phyloP scores from a whole-genome alignment of 1,140 invertebrate genomes.

The Lordiphosa stackelbergi region DNA sequence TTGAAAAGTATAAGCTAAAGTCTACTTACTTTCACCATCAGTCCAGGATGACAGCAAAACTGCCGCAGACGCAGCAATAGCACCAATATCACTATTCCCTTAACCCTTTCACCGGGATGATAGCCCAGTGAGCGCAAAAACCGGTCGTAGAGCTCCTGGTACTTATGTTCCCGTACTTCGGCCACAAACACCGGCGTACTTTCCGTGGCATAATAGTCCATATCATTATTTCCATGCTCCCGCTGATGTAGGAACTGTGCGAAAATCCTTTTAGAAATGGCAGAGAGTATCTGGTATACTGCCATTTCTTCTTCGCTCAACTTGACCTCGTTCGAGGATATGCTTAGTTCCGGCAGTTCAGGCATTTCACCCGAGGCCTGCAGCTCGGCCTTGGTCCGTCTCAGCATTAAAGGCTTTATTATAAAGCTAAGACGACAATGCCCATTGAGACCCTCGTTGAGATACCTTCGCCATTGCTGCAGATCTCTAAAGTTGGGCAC shows the following conservation, averaged over 20 bases:
- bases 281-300: conserved; percentile 44
- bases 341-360: conserved; percentile 13
- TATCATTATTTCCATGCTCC: conserved; percentile 31
- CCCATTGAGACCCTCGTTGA: conserved; percentile 19
- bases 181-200: conserved; percentile 26
- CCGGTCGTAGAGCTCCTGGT: conserved; percentile 26
- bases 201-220: conserved; percentile 30
- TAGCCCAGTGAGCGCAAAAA: conserved; percentile 40
- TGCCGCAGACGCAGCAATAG: conserved; percentile 45
- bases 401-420: conserved; percentile 43
- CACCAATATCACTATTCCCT: conserved; percentile 45
- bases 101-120: conserved; percentile 19
- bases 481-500: conserved; percentile 41
- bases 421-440: conserved; percentile 30
- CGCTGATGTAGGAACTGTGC: conserved; percentile 30
- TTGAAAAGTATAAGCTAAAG: no score
- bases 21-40: conserved; percentile 21
- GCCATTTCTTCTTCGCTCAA: conserved; percentile 30
- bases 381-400: conserved; percentile 37
- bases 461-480: conserved; percentile 21
- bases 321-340: conserved; percentile 19
- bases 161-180: conserved; percentile 5
- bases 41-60: conserved; percentile 50
- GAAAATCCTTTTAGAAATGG: conserved; percentile 34
- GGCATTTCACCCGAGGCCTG: conserved; percentile 40